Evolutionary conservation across 2,888 invertebrate genomes (phyloP).

Genomic region (Caenorhabditis macrosperma): DNA sequence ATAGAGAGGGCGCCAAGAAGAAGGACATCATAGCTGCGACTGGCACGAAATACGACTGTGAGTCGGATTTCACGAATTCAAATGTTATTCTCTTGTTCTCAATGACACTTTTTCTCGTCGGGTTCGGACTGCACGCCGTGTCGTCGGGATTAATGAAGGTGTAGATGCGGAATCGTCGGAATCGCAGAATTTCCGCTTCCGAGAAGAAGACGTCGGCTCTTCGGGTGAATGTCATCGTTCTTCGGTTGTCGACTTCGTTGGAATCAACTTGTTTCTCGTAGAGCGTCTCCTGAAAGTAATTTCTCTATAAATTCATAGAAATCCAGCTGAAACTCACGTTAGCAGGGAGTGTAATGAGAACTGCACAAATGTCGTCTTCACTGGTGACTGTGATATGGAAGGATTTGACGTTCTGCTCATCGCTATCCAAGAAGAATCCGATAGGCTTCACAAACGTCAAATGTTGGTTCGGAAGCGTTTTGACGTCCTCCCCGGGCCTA

Average conservation of each 20-base stretch:
- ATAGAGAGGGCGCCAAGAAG: background rate
- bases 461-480: background rate
- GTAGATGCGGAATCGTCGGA: slow-evolving; percentile 27
- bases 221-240: slow-evolving; percentile 24
- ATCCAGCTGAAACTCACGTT: slow-evolving; percentile 14
- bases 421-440: slow-evolving; percentile 30
- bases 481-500: background rate
- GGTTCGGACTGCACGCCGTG: slow-evolving; percentile 10
- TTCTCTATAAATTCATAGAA: background rate
- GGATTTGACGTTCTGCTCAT: slow-evolving; percentile 19
- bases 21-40: slow-evolving; percentile 19
- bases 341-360: slow-evolving; percentile 27
- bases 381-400: slow-evolving; percentile 32
- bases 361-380: slow-evolving; percentile 45
- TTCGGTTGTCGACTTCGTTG: slow-evolving; percentile 6
- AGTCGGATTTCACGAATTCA: slow-evolving; percentile 35
- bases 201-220: slow-evolving; percentile 48
- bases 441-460: slow-evolving; percentile 38
- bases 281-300: slow-evolving; percentile 36
- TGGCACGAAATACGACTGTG: slow-evolving; percentile 10
- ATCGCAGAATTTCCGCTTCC: slow-evolving; percentile 3
- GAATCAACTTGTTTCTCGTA: slow-evolving; percentile 19
- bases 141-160: slow-evolving; percentile 39
- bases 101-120: slow-evolving; percentile 14
- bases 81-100: slow-evolving; percentile 27